Evolutionary conservation across 2,888 invertebrate species (phyloP), one percentile per base, ranked within the genome.

Genomic region (Orchesellides sinensis): DNA sequence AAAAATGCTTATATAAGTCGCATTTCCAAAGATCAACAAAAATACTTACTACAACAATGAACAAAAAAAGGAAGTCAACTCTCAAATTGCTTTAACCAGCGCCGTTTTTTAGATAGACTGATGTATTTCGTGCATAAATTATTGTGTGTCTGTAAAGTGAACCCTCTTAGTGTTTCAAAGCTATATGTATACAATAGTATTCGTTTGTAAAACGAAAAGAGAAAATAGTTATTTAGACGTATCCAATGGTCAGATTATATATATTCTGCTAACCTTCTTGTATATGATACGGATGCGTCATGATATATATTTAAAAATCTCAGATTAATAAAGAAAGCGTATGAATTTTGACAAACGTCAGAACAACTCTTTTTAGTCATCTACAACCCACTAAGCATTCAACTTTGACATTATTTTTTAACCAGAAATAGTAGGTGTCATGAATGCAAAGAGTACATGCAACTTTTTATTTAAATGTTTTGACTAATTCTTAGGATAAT

Each of bases 41-140:
- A 56, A n/a, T 56, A 56, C 56, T 56, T 56, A 56, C 14, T 1
- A 10, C 6, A n/a, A 56, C 10, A 19, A 17, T 27, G 61, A 61
- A 35, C 61, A 61, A 61, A 1, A 29, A 12, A 5, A 25, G 17
- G 25, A 12, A 61, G 21, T 12, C 17, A 61, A 21, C 19, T 45
- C 56, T 70, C 63, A 61, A 29, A 63, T 61, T 65, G 66, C 66
- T 75, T 65, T 75, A 75, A 75, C 47, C 65, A 23, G 47, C 45
- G 65, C 65, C 45, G 47, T 66, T 66, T 47, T 45, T 17, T n/a
- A 68, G 61, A 54, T 75, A 75, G 75, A 75, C 75, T 75, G 75
- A 75, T 65, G 12, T 27, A 40, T 19, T 10, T 59, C 17, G 12
- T 74, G 49, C 65, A 52, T 52, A 29, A 25, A 59, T 59, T 29